Base-by-base conservation (phyloP, 2,113 vertebrate species). In the Tyto alba region DNA sequence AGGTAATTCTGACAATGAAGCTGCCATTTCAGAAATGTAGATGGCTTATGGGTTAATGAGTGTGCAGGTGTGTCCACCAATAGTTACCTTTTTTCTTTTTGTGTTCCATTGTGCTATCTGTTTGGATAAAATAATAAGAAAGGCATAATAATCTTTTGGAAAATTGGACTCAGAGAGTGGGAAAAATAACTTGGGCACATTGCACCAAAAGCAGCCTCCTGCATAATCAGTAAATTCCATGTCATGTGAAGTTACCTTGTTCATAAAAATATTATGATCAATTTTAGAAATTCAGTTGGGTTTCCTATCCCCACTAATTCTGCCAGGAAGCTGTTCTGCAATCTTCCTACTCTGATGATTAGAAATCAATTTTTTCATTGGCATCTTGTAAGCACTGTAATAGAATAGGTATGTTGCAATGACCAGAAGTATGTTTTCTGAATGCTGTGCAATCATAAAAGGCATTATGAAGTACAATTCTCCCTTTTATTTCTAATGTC, bases 81-180 rank as follows among this genome's bases (percentile, higher is more conserved):
- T 11, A 53, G 7, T 30, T 69, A 45, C 47, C 36, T 50, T 41
- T 15, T 67, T 30, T 45, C 13, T 71, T 83, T 71, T 56, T 0
- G 0, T 50, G 6, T 52, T 88, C 29, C 3, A 0, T 20, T 69
- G 22, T 32, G 25, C 7, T 47, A 1, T 47, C 19, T 68, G n/a
- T 9, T 81, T 5, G 34, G 52, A 29, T 16, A 57, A 53, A 52
- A n/a, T 76, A 32, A 21, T 56, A 53, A 73, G 16, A 26, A 21
- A 8, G 10, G 14, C 8, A 16, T 15, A 59, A 78, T 40, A 34
- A 62, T 4, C 9, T 67, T 85, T 72, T 25, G 2, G 27, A 85
- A 52, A 64, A n/a, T 16, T 13, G 16, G 25, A n/a, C 9, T 62
- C 2, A 0, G 23, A 40, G 17, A 20, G 15, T 16, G 12, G 23